Base-by-base conservation (phyloP, 37 sponge, comb jelly and placozoan species). In the Crambe crambe region DNA sequence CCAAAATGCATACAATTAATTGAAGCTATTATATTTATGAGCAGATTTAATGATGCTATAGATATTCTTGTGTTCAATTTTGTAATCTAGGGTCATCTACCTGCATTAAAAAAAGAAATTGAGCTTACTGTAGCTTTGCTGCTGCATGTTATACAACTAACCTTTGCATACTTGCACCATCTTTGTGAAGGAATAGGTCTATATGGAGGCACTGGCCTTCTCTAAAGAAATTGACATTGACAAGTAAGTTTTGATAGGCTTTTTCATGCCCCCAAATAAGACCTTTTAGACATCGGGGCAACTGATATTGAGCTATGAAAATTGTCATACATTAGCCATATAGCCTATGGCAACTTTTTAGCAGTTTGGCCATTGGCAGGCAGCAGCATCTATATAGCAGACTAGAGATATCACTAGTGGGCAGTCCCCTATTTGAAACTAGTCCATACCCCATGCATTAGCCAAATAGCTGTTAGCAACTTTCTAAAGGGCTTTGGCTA, bases 101-200 rank as follows among this genome's bases (percentile, higher is more conserved):
- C 85, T 84, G 58, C 47, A 76, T 5, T 20, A 32, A 35, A 64
- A 32, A 35, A 37, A 23, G 26, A 60, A 6, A 22, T 6, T 20
- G 17, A 20, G 4, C 3, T 60, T 25, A 60, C 5, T 20, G 17
- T 60, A n/a, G 15, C 15, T 51, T 51, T 18, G 54, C 54, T 18
- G 9, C 54, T 51, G 15, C 54, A 60, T n/a, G 17, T 6, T 21
- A 20, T 22, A 20, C 25, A 29, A 66, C 56, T 73, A 41, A 93
- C 91, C 87, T 89, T 83, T 6, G 96, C 92, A 89, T 95, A 76
- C 71, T 89, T 95, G 87, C 91, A 88, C 89, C 89, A 95, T 35
- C 36, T 62, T 76, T 95, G 96, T 0, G 96, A 95, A 26, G 90
- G 90, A 12, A 92, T 89, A 68, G 38, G 82, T 58, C 96, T 39